phyloP scores from a whole-genome alignment of 1,140 invertebrate species.

The Atta cephalotes region DNA sequence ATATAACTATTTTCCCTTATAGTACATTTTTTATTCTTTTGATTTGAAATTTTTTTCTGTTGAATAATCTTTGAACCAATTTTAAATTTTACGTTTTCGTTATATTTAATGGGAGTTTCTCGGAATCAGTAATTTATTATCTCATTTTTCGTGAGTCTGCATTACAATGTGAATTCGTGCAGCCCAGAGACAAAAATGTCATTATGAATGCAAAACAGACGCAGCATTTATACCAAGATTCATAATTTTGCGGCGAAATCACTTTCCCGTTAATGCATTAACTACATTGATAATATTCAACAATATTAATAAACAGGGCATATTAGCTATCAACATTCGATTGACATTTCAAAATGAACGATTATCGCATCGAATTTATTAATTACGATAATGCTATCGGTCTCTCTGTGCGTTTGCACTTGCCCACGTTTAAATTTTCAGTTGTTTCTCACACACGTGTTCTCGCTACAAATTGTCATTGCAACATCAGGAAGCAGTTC shows the following conservation, averaged over 20 bases:
- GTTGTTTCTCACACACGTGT: conserved; percentile 41
- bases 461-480: conserved; percentile 72
- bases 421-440: conserved; percentile 58
- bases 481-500: conserved; percentile 59
- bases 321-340: conserved; percentile 60
- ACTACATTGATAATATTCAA: conserved; percentile 53
- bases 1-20: background rate
- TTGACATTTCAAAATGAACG: conserved; percentile 52
- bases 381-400: conserved; percentile 62
- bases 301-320: conserved; percentile 54
- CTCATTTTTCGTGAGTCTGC: background rate
- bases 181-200: background rate
- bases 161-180: background rate
- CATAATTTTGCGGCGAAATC: conserved; percentile 52
- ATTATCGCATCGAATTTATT: conserved; percentile 61
- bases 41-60: background rate
- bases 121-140: background rate
- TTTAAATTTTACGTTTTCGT: background rate
- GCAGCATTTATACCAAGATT: background rate
- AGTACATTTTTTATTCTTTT: background rate
- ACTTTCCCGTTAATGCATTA: conserved; percentile 52
- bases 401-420: conserved; percentile 8
- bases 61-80: background rate
- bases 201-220: background rate
- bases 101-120: background rate